A percentile compares a stretch with the other conserved stretches of the same genome.
phyloP scores from a whole-genome alignment of 2,113 vertebrate genomes.

The Pachyramphus minor region DNA sequence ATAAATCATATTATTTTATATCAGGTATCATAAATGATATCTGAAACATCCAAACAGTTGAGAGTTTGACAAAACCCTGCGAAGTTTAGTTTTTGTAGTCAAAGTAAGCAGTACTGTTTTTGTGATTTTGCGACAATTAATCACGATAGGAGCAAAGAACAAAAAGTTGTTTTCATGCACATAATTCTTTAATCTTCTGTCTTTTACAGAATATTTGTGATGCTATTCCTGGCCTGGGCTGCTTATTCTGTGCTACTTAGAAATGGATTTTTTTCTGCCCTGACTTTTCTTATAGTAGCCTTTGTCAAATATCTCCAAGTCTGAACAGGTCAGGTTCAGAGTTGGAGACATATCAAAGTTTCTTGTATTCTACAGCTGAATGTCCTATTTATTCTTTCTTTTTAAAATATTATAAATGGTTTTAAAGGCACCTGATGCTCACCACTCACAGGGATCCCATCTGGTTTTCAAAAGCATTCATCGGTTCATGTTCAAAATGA shows the following conservation, averaged over 20 bases:
- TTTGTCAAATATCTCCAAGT: neutral
- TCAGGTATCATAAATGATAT: neutral
- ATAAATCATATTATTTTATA: neutral
- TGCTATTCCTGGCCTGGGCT: neutral
- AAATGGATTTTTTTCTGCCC: neutral
- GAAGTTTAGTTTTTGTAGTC: neutral
- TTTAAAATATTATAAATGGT: neutral
- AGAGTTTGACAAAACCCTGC: neutral
- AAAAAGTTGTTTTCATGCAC: neutral
- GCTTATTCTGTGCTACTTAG: neutral
- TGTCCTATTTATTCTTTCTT: neutral
- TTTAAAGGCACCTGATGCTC: neutral
- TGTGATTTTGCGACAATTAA: neutral
- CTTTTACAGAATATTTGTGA: neutral
- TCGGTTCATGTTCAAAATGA: constrained; percentile 15
- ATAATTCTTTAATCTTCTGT: neutral
- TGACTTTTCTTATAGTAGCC: neutral
- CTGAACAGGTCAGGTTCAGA: neutral
- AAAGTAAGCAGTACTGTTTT: neutral
- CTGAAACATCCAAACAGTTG: neutral
- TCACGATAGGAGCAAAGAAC: neutral
- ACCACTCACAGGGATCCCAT: neutral
- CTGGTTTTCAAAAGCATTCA: neutral
- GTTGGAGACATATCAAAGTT: neutral
- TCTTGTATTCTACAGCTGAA: neutral